Evolutionary conservation across 35 echinoderm and acorn worm genomes (phyloP).

Genomic region (Hemicentrotus pulcherrimus): DNA sequence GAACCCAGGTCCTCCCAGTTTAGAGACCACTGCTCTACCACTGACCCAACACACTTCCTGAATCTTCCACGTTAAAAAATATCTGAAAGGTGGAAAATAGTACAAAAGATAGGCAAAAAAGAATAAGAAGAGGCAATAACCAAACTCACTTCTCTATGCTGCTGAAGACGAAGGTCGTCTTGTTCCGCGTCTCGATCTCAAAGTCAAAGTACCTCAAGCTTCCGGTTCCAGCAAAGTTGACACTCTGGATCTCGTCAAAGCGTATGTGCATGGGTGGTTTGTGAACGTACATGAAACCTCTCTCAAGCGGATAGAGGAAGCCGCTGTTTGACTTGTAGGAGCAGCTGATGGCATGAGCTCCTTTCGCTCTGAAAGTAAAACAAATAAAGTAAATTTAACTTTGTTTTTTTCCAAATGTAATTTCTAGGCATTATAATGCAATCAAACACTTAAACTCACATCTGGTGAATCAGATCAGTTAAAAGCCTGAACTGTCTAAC

Average conservation of each 20-base stretch:
- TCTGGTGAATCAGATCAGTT: too few relatives aligned
- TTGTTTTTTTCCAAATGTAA: too few relatives aligned
- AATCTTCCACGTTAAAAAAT: background rate
- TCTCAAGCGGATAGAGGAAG: slow-evolving; percentile 89
- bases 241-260: slow-evolving; percentile 89
- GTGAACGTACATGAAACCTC: slow-evolving; percentile 96
- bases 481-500: too few relatives aligned
- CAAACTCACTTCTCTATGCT: slow-evolving; percentile 92
- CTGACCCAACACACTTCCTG: too few relatives aligned
- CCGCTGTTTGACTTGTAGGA: slow-evolving; percentile 99
- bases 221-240: slow-evolving; percentile 93
- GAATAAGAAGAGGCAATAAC: background rate
- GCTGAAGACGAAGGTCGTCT: slow-evolving; percentile 84
- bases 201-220: slow-evolving; percentile 97
- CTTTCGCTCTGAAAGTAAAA: slow-evolving; percentile 31
- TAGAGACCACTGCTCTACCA: too few relatives aligned
- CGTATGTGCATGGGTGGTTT: slow-evolving; percentile 97
- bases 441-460: too few relatives aligned
- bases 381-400: too few relatives aligned
- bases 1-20: too few relatives aligned
- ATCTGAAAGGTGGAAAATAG: background rate
- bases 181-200: slow-evolving; percentile 92
- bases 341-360: slow-evolving; percentile 81
- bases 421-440: too few relatives aligned
- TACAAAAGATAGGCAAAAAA: background rate